Evolutionary conservation across 2,113 vertebrate genomes (phyloP).

Genomic region (Eonycteris spelaea): DNA sequence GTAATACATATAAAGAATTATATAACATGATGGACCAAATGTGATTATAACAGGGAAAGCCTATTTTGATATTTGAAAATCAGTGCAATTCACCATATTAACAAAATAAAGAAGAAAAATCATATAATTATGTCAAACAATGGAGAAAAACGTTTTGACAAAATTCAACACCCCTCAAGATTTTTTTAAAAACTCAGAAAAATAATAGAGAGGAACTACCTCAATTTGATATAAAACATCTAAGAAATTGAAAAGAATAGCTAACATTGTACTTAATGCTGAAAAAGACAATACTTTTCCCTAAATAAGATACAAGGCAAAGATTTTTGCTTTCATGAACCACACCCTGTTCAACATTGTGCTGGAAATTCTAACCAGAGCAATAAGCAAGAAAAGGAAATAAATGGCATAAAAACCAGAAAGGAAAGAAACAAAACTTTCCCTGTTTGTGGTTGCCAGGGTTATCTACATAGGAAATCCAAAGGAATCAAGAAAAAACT

Average conservation of each 20-base stretch:
- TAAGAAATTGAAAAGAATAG: not conserved
- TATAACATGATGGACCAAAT: not conserved
- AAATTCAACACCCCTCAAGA: not conserved
- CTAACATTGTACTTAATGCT: not conserved
- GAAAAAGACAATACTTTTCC: not conserved
- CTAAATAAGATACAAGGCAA: not conserved
- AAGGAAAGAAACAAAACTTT: not conserved
- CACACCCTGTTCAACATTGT: not conserved
- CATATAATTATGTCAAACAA: not conserved
- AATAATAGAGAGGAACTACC: not conserved
- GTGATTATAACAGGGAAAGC: not conserved
- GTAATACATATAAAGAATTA: not conserved
- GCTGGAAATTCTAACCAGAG: not conserved
- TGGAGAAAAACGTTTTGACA: not conserved
- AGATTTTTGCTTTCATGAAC: not conserved
- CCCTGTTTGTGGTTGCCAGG: not conserved
- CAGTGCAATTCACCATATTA: not conserved
- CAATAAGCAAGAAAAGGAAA: not conserved
- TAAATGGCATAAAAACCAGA: not conserved
- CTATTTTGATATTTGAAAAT: not conserved
- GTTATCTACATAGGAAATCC: not conserved
- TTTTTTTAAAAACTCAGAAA: not conserved
- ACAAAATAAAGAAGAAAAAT: not conserved
- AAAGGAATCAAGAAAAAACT: not conserved
- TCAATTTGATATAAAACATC: not conserved